Base-by-base conservation (phyloP, 2,797 vertebrate genomes). In the Catamblyrhynchus diadema region DNA sequence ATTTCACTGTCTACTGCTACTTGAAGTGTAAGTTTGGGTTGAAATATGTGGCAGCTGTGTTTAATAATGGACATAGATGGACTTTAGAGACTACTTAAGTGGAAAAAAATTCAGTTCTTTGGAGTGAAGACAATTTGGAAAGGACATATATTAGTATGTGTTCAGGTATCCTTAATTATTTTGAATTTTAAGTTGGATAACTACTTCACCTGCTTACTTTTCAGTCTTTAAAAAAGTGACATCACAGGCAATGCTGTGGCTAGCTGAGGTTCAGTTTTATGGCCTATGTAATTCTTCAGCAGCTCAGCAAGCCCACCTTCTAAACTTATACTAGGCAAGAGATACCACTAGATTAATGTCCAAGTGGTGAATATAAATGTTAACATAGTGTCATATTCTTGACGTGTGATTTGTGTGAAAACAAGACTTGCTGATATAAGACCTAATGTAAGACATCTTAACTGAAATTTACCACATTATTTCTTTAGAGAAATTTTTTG, bases 401-500 rank as follows among this genome's bases (percentile, higher is more conserved):
- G 42, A 90, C 32, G 44, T 0, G 0, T 37, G 27, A 42, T 67
- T 91, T 91, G 83, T 50, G 53, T 88, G 57, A 60, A 59, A 67
- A 66, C 0, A 7, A 54, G n/a, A 57, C 10, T 90, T 90, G 37
- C 30, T 69, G 62, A 62, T 86, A 14, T 84, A 74, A 88, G 53
- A 32, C 14, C 7, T 51, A 42, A 72, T 74, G 53, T 65, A 57
- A 81, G 47, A 66, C 14, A 59, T 27, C 37, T 45, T 91, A 91
- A 91, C 91, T 94, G 72, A 96, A 89, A 87, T 60, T 64, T 93
- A 24, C 53, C 51, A 35, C 57, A 53, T 93, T 92, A 53, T 95
- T 96, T 86, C 96, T 95, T 56, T 80, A 99, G 99, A 99, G 98
- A 99, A 99, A 96, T 99, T 99, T 97, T 99, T 99, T 98, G 99